Base-by-base conservation (phyloP, 1,140 invertebrate genomes). In the Tribolium castaneum region DNA sequence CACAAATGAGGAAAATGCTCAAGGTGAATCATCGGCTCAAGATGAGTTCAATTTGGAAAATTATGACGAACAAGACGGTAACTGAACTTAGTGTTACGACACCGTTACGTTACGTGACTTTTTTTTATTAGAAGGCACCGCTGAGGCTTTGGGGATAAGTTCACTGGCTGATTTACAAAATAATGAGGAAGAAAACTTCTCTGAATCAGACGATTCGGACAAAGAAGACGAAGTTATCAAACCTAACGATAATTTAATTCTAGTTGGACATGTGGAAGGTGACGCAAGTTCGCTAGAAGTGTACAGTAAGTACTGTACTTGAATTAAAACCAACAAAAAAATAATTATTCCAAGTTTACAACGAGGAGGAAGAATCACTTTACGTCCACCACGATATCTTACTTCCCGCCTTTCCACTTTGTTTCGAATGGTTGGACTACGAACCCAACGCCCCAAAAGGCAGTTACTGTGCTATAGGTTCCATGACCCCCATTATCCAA, bases 321-420 rank as follows among this genome's bases (percentile, higher is more conserved):
- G 19, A 7, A 14, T 22, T 74, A 49, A 74, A 39, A 52, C 16
- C 3, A 75, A 59, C 12, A 51, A 39, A 79, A 80, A 30, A 30
- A 30, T 3, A 30, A 82, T 73, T 79, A 81, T 80, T 91, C 90
- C 77, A 86, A 95, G 96, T 99, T 50, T 98, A 96, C 85, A 99
- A 99, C 87, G 93, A 96, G 86, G 90, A 92, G 30, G 94, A 96
- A 84, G 93, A 91, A 45, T 95, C 95, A 13, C 91, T 98, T 70
- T 99, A 98, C 86, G 93, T 97, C 6, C 97, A 99, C 86, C 97
- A 99, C 87, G 97, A 99, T 85, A 92, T 97, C 56, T 86, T 97
- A 9, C 87, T 99, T 56, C 93, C 96, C 2, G 92, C 94, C 52
- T 96, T 96, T 85, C 97, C 97, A 3, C 87, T 99, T 5, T 96